These are phyloP conservation scores for Dissostichus mawsoni DNA, from an alignment of 2,113 vertebrate genomes.

Conservation along the genomic window DNA sequence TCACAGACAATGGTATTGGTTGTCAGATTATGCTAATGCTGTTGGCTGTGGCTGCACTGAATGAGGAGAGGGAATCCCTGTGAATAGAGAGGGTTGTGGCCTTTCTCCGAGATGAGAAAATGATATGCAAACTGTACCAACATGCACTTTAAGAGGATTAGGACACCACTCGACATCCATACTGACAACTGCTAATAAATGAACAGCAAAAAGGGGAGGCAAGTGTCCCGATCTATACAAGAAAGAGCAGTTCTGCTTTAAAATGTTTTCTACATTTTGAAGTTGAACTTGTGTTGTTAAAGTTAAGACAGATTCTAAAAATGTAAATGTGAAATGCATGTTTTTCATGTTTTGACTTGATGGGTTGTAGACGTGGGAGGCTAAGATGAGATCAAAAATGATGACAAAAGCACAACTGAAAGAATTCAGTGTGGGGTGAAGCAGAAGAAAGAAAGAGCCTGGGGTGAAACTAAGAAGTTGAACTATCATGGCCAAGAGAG, in stretches of 20 bases:
- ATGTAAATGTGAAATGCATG: slow-evolving; percentile 25
- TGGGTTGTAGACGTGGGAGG: slow-evolving; percentile 48
- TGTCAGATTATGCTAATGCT: slow-evolving; percentile 83
- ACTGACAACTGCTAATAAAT: slow-evolving; percentile 76
- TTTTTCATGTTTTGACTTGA: slow-evolving; percentile 38
- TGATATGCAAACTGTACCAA: slow-evolving; percentile 84
- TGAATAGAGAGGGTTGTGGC: slow-evolving; percentile 73
- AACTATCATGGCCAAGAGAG: slow-evolving; percentile 70
- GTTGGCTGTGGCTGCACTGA: slow-evolving; percentile 63
- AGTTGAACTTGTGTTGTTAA: slow-evolving; percentile 5
- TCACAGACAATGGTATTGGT: slow-evolving; percentile 77
- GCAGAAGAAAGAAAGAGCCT: slow-evolving; percentile 52
- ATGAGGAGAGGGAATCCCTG: slow-evolving; percentile 69
- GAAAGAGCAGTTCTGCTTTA: slow-evolving; percentile 25
- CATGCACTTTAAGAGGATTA: slow-evolving; percentile 83
- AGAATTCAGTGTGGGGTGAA: slow-evolving; percentile 63
- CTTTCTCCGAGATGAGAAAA: slow-evolving; percentile 78
- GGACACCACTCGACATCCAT: slow-evolving; percentile 78
- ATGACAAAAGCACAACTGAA: slow-evolving; percentile 66
- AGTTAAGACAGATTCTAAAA: slow-evolving; percentile 30
- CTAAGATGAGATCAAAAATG: slow-evolving; percentile 48
- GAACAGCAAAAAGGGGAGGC: slow-evolving; percentile 52
- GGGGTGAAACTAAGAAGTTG: slow-evolving; percentile 74
- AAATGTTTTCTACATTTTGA: background rate
- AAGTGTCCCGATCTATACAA: slow-evolving; percentile 24